A percentile compares a stretch with the other conserved stretches of the same genome.
phyloP scores from a whole-genome alignment of 2,888 invertebrate species.

The Sinhomidia bicolor region DNA sequence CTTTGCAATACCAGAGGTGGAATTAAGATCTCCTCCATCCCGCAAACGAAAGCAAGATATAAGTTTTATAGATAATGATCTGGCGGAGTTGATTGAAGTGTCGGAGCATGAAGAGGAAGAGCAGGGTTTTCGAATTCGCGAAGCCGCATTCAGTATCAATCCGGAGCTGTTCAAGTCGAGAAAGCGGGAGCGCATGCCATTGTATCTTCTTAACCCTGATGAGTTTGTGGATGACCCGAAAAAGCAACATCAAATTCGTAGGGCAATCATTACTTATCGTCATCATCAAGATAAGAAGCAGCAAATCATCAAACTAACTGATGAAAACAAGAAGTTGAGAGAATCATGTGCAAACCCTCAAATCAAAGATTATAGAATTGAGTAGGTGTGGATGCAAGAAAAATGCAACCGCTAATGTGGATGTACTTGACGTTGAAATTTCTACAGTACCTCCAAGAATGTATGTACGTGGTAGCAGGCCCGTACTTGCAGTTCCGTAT shows the following conservation, averaged over 20 bases:
- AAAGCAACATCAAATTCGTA: slow-evolving; percentile 69
- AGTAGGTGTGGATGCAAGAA: slow-evolving; percentile 55
- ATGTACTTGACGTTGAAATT: slow-evolving; percentile 37
- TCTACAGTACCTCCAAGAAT: slow-evolving; percentile 52
- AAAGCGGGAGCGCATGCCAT: slow-evolving; percentile 53
- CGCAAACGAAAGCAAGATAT: slow-evolving; percentile 57
- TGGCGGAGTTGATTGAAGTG: slow-evolving; percentile 15
- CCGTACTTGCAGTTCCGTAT: slow-evolving; percentile 41
- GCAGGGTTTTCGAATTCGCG: neutral
- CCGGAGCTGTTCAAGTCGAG: neutral
- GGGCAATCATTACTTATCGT: slow-evolving; percentile 70
- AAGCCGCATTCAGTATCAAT: neutral
- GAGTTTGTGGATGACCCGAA: slow-evolving; percentile 63
- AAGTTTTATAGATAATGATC: neutral
- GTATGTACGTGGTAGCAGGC: slow-evolving; percentile 47
- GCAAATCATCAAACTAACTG: slow-evolving; percentile 56
- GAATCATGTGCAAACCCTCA: neutral
- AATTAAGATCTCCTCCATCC: neutral
- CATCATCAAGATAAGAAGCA: slow-evolving; percentile 70
- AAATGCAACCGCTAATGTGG: slow-evolving; percentile 32
- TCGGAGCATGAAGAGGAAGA: neutral
- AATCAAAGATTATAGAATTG: slow-evolving; percentile 28
- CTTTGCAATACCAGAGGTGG: slow-evolving; percentile 52
- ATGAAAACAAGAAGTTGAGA: slow-evolving; percentile 63
- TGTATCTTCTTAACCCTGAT: slow-evolving; percentile 69